Evolutionary conservation across 2,797 vertebrate species (phyloP), one percentile per base, ranked within the genome.

Genomic region (Poeciliopsis presidionis): DNA sequence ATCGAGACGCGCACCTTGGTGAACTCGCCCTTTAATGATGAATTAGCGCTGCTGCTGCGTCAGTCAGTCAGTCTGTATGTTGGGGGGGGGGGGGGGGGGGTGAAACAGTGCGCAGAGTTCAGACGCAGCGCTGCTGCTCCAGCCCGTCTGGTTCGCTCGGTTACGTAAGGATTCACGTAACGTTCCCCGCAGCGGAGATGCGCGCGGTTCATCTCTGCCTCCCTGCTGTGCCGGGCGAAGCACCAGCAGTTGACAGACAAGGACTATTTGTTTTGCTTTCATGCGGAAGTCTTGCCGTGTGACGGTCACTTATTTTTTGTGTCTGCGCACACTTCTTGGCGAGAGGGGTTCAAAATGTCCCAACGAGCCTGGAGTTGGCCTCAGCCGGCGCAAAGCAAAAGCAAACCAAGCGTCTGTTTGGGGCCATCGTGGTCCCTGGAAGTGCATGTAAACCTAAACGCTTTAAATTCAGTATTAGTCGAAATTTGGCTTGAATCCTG

Each of bases 161-260:
- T 89, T 90, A 80, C 11, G 67, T 87, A 87, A 89, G 53, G 36
- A 77, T 12, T 39, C 63, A 36, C 69, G 30, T 36, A 80, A 72
- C 13, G 33, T n/a, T 46, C 59, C 2, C 47, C 2, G 53, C 74
- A 71, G 59, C 72, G 79, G 87, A 73, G 81, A 88, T 84, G 69
- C 47, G 83, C 12, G 39, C 45, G 9, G 1, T 72, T 82, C 78
- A 13, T 69, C 20, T 43, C 2, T n/a, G 5, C 4, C 20, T 67
- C 18, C 18, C 36, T 39, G 39, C 36, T 84, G 43, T 73, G 81
- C 81, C 70, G 72, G 73, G 70, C 41, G n/a, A 16, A 74, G 51
- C 79, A 46, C 71, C 63, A 14, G 69, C 69, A 80, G 79, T 77
- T 76, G 67, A 79, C 6, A 82, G 87, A 86, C 84, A 78, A 16